These are phyloP conservation scores for Deilephila porcellus DNA, from an alignment of 2,888 invertebrate genomes.

Conservation along the genomic window DNA sequence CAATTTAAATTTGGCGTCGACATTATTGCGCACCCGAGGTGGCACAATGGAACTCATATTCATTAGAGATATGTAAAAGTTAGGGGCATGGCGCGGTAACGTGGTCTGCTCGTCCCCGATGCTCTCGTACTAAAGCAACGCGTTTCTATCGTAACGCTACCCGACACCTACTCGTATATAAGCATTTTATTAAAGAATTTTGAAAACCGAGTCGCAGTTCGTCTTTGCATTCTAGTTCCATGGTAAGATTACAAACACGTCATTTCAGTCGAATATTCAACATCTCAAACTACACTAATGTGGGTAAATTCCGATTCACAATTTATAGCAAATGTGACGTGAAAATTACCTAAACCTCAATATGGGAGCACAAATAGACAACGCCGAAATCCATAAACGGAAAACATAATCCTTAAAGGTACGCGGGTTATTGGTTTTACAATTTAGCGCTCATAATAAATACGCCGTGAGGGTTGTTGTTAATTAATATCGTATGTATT, in stretches of 20 bases:
- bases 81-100: slow-evolving; percentile 35
- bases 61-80: slow-evolving; percentile 42
- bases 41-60: slow-evolving; percentile 41
- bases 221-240: slow-evolving; percentile 38
- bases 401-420: slow-evolving; percentile 1
- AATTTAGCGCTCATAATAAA: slow-evolving; percentile 30
- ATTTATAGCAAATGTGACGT: neutral
- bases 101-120: neutral
- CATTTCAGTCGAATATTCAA: neutral
- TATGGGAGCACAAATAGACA: neutral
- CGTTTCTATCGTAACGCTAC: slow-evolving; percentile 33
- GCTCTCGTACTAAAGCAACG: slow-evolving; percentile 34
- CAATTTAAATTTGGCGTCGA: slow-evolving; percentile 57
- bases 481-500: slow-evolving; percentile 44
- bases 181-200: slow-evolving; percentile 42
- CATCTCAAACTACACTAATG: neutral
- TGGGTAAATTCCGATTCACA: neutral
- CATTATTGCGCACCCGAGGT: slow-evolving; percentile 46
- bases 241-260: slow-evolving; percentile 44
- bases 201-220: no score
- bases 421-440: slow-evolving; percentile 16
- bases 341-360: neutral
- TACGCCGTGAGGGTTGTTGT: slow-evolving; percentile 19
- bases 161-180: slow-evolving; percentile 44
- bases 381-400: neutral